A percentile compares a stretch with the other conserved stretches of the same genome.
These are phyloP conservation scores for Brachyhypopomus gauderio DNA, from an alignment of 2,113 vertebrate species.

Conservation along the genomic window DNA sequence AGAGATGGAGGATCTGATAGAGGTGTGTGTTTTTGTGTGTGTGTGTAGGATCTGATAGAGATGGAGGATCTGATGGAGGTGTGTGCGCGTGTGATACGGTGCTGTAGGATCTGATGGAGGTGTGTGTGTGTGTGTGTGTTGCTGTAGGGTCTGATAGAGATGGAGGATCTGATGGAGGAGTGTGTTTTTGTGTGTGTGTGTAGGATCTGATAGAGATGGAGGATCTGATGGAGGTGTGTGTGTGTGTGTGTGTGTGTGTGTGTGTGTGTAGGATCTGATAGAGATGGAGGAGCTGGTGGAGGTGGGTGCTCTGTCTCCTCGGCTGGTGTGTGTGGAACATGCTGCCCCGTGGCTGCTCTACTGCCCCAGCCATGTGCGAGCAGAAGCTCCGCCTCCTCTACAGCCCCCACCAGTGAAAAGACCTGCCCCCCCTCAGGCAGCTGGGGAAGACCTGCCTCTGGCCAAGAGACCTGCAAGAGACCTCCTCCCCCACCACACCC, in stretches of 20 bases:
- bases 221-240: background rate
- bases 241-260: constrained; percentile 5
- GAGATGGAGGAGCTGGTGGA: constrained; percentile 75
- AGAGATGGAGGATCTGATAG: too few relatives aligned
- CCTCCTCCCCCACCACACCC: background rate
- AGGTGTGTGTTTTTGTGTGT: too few relatives aligned
- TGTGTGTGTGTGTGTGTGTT: too few relatives aligned
- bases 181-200: too few relatives aligned
- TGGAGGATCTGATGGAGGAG: too few relatives aligned
- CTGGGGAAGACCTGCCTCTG: background rate
- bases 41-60: too few relatives aligned
- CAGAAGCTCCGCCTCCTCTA: background rate
- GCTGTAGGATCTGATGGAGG: too few relatives aligned
- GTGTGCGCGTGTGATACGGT: too few relatives aligned
- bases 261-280: constrained; percentile 60
- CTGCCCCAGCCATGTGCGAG: constrained; percentile 5
- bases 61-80: too few relatives aligned
- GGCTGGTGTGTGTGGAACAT: constrained; percentile 73
- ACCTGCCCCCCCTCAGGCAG: background rate
- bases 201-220: background rate
- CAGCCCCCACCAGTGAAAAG: background rate
- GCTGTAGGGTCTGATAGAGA: too few relatives aligned
- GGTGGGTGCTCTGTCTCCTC: constrained; percentile 72
- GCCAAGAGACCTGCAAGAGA: background rate
- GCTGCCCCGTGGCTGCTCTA: constrained; percentile 79